Base-by-base conservation (phyloP, 2,113 vertebrate species). In the Gulo gulo region DNA sequence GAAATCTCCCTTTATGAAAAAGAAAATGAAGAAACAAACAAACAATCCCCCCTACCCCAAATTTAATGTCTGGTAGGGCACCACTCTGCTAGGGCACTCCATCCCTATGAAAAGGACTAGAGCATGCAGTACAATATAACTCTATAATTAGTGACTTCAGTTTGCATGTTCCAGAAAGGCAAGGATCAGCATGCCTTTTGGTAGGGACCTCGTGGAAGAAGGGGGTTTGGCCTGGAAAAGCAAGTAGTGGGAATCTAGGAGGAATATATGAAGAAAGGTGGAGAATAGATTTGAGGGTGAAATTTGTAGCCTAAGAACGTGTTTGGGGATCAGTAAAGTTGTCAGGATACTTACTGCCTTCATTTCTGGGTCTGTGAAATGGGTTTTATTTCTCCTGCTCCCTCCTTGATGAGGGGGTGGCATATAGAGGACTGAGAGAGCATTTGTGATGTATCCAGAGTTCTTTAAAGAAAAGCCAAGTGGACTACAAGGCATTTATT, bases 401-500 rank as follows among this genome's bases (percentile, higher is more conserved):
- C 20, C 45, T 96, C 7, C 59, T 78, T 36, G 36, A 83, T 61
- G 67, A 95, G 21, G 15, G 10, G 36, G 9, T 34, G 31, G 73
- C 13, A n/a, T 14, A 2, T n/a, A 65, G 20, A 47, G 16, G 16
- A 92, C 11, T 0, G 15, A 94, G 12, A 50, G 50, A 74, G 85
- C 34, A 83, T 94, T 93, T 96, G 61, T 63, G 47, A 29, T 20
- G n/a, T 61, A 12, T 65, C 91, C 9, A 6, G 31, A 91, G 31
- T 89, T 95, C 85, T 97, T 96, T 91, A 89, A 95, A 91, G 88
- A 83, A 93, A 95, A 94, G 39, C 82, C 88, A 69, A 95, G 67
- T 84, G 86, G 10, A 89, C 94, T 87, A 97, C 90, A 97, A 97
- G 92, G 91, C 80, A 86, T 86, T 92, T 94, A 98, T 98, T 97